Evolutionary conservation across 2,113 vertebrate genomes (phyloP).

Genomic region (Neolamprologus tretocephalus): DNA sequence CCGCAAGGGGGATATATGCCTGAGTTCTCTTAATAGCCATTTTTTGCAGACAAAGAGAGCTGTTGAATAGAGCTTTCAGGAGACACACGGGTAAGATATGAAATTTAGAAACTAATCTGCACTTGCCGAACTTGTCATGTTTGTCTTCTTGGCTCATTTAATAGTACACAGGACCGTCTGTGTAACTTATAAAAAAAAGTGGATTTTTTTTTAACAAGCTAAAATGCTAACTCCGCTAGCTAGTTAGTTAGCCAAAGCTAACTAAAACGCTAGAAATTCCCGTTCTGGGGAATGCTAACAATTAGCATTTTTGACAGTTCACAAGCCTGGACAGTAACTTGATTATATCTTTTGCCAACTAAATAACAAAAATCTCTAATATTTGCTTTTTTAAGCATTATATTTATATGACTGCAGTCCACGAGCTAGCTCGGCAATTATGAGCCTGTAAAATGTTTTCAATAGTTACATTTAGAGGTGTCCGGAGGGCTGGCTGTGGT

Average conservation of each 20-base stretch:
- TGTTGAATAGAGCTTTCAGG: slow-evolving; percentile 55
- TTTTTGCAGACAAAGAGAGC: slow-evolving; percentile 77
- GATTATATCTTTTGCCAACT: neutral
- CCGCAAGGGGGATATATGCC: slow-evolving; percentile 62
- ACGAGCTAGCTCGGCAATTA: neutral
- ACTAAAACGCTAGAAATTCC: neutral
- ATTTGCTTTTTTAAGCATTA: neutral
- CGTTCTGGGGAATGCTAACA: slow-evolving; percentile 20
- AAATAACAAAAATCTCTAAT: neutral
- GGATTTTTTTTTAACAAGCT: slow-evolving; percentile 14
- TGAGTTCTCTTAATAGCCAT: slow-evolving; percentile 70
- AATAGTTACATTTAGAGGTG: neutral
- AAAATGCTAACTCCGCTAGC: slow-evolving; percentile 37
- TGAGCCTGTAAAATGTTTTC: neutral
- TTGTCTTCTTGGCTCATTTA: neutral
- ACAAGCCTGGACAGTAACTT: neutral
- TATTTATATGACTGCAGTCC: neutral
- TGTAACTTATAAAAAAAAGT: neutral
- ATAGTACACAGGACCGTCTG: neutral
- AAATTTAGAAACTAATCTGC: neutral
- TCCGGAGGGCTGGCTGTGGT: neutral
- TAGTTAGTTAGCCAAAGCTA: slow-evolving; percentile 41
- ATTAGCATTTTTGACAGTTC: slow-evolving; percentile 50
- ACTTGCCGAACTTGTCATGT: neutral
- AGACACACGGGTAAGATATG: slow-evolving; percentile 60